These are phyloP conservation scores for Delphinapterus leucas DNA, from an alignment of 2,113 vertebrate species.

Conservation along the genomic window DNA sequence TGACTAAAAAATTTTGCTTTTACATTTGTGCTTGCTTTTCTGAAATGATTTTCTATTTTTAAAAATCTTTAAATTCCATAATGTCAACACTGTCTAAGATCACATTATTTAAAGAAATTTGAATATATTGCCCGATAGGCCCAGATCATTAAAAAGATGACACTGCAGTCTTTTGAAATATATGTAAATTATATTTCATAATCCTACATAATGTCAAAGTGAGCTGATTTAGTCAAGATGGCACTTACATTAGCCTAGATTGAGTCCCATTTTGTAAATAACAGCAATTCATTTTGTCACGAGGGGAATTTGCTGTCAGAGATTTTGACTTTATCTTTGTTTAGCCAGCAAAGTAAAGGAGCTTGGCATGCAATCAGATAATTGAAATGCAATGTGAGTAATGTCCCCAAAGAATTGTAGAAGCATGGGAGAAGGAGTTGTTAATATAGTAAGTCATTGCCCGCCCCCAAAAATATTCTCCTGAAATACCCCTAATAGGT, in stretches of 20 bases:
- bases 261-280: constrained; percentile 19
- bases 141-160: neutral
- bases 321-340: constrained; percentile 7
- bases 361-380: neutral
- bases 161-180: neutral
- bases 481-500: neutral
- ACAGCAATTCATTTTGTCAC: neutral
- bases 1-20: neutral
- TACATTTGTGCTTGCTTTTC: neutral
- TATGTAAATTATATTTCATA: constrained; percentile 2
- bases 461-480: neutral
- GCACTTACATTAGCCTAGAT: neutral
- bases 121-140: neutral
- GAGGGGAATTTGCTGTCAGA: neutral
- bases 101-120: neutral
- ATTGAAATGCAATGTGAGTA: neutral
- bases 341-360: neutral
- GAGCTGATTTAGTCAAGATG: neutral
- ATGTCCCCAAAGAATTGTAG: neutral
- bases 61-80: neutral
- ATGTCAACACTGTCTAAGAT: neutral
- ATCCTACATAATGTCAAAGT: neutral
- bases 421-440: neutral
- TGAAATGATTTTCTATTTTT: neutral
- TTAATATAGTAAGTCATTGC: neutral